phyloP scores from a whole-genome alignment of 2,797 vertebrate genomes.

The Sciaenops ocellatus region DNA sequence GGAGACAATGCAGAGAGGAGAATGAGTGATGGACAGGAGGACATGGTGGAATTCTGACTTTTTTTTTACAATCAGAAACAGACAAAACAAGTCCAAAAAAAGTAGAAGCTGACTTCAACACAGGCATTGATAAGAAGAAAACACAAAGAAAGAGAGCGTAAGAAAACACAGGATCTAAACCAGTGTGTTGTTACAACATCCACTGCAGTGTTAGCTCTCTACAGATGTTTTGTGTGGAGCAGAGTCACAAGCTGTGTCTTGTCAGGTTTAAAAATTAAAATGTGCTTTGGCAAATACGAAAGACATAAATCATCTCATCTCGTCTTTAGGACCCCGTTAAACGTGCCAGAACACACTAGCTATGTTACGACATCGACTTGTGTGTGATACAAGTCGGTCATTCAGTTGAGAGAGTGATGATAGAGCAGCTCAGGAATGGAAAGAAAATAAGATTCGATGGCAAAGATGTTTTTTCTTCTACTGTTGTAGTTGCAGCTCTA shows the following conservation, averaged over 20 bases:
- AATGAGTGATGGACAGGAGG: constrained; percentile 8
- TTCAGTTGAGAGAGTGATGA: constrained; percentile 24
- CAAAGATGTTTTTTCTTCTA: constrained; percentile 1
- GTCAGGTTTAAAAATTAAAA: constrained; percentile 59
- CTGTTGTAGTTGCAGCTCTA: constrained; percentile 2
- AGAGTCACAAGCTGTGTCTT: constrained; percentile 56
- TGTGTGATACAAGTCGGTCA: constrained; percentile 23
- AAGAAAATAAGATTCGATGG: constrained; percentile 7
- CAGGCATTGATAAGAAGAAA: not conserved
- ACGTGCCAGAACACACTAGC: constrained; percentile 66
- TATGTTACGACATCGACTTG: constrained; percentile 50
- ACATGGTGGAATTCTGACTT: not conserved
- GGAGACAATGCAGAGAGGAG: constrained; percentile 22
- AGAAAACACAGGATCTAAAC: not conserved
- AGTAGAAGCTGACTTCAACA: not conserved
- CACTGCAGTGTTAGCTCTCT: constrained; percentile 22
- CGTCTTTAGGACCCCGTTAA: constrained; percentile 32
- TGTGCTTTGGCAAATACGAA: constrained; percentile 43
- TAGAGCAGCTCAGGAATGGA: constrained; percentile 14
- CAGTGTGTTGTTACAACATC: constrained; percentile 27
- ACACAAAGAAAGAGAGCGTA: not conserved
- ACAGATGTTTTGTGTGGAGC: constrained; percentile 25
- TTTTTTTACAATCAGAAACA: constrained; percentile 6
- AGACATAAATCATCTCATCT: constrained; percentile 58
- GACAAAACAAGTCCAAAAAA: not conserved